Base-by-base conservation (phyloP, 2,113 vertebrate genomes). In the Anguilla japonica region DNA sequence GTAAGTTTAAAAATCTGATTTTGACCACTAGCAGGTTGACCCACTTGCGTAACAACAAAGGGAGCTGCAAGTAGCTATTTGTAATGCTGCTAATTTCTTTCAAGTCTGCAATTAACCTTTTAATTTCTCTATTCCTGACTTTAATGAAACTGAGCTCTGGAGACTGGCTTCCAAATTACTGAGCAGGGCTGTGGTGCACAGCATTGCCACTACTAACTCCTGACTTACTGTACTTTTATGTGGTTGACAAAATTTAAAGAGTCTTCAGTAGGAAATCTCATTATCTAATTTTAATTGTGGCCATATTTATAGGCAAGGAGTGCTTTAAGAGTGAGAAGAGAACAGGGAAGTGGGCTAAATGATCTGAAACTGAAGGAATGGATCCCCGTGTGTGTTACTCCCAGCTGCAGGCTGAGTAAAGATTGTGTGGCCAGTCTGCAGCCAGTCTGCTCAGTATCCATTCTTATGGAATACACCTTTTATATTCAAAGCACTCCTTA, bases 1-100 rank as follows among this genome's bases (percentile, higher is more conserved):
- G 91, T 92, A 91, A 91, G 91, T 90, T 90, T 92, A 91, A 91
- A 87, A 90, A 86, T 92, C 88, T 89, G 91, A 90, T 82, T 86
- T 85, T 71, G 67, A 79, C 80, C 84, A 88, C 78, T 16, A 82
- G 79, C 84, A 46, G 29, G 34, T 56, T 0, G 71, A 75, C 71
- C n/a, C 71, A 75, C 20, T 20, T 67, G 71, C 5, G 5, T 6
- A 71, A n/a, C n/a, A 22, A 71, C 4, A 9, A 34, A 75, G 6
- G 26, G 71, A 75, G 26, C 60, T 75, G 2, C 11, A 13, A 75
- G 71, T 2, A 34, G n/a, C n/a, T 75, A 34, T 34, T 13, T 29
- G 3, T 29, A 2, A 75, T 34, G 11, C 71, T 2, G 8, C 26
- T 13, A 29, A 67, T 26, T 67, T 18, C 60, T 67, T 22, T 67